phyloP scores from a whole-genome alignment of 2,888 invertebrate species.

The Perizoma flavofasciatum region DNA sequence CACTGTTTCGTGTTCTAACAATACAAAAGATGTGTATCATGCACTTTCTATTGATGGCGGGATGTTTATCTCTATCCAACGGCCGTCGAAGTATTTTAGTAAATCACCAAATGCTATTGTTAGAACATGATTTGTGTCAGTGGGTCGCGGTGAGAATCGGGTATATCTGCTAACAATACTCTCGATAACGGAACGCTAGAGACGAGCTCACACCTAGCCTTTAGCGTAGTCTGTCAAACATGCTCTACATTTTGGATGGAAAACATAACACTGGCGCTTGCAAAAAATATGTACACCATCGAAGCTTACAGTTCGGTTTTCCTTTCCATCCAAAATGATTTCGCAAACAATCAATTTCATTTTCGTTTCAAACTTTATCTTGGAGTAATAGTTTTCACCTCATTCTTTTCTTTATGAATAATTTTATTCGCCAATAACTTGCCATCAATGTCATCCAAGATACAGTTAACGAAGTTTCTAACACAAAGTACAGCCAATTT shows the following conservation, averaged over 20 bases:
- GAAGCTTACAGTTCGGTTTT: constrained; percentile 30
- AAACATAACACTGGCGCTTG: constrained; percentile 21
- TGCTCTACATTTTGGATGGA: constrained; percentile 48
- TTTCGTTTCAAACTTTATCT: constrained; percentile 41
- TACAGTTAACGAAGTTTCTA: constrained; percentile 39
- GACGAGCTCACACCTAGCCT: constrained; percentile 15
- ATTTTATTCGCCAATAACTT: neutral
- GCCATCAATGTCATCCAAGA: constrained; percentile 38
- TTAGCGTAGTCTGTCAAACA: constrained; percentile 36
- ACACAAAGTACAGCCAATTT: constrained; percentile 78
- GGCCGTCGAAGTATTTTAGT: constrained; percentile 37
- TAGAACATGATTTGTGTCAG: constrained; percentile 50
- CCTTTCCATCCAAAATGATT: constrained; percentile 45
- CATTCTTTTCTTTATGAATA: constrained; percentile 7
- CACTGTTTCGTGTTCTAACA: constrained; percentile 34
- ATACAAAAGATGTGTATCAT: constrained; percentile 6
- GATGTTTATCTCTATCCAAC: constrained; percentile 34
- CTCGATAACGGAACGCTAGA: constrained; percentile 38
- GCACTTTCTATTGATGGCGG: constrained; percentile 14
- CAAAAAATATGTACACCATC: no score
- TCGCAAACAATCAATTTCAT: constrained; percentile 53
- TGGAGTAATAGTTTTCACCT: constrained; percentile 33
- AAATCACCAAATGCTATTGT: constrained; percentile 39
- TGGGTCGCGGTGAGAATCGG: constrained; percentile 48
- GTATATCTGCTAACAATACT: constrained; percentile 42